These are phyloP conservation scores for Galemys pyrenaicus DNA, from an alignment of 2,113 vertebrate genomes.

Conservation along the genomic window DNA sequence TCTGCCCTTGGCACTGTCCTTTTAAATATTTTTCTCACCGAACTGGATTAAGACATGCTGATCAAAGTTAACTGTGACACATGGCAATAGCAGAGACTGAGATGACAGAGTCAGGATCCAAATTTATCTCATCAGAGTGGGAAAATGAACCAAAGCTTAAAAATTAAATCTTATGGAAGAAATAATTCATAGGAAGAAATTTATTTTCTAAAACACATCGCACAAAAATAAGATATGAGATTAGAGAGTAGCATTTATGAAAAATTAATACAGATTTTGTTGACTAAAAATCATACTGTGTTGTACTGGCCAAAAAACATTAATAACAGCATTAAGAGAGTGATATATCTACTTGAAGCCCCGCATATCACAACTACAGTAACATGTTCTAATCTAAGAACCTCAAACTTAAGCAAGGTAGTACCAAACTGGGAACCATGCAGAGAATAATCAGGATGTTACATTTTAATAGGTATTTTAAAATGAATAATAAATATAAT, in stretches of 20 bases:
- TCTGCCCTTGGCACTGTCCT: conserved; percentile 63
- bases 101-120: conserved; percentile 24
- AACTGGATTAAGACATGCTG: conserved; percentile 59
- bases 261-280: not conserved
- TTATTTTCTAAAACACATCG: conserved; percentile 20
- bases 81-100: conserved; percentile 46
- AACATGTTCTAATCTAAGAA: not conserved
- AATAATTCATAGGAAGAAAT: conserved; percentile 30
- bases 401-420: not conserved
- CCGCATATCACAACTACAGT: not conserved
- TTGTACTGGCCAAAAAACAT: not conserved
- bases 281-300: not conserved
- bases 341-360: not conserved
- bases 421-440: not conserved
- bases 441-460: not conserved
- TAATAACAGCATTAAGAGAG: not conserved
- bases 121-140: conserved; percentile 57
- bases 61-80: conserved; percentile 59
- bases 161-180: conserved; percentile 58
- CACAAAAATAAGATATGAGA: not conserved
- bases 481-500: not conserved
- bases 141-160: conserved; percentile 55
- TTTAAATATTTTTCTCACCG: conserved; percentile 68
- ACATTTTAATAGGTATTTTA: not conserved
- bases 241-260: not conserved